Evolutionary conservation across 2,797 vertebrate species (phyloP), one percentile per base, ranked within the genome.

Genomic region (Rhabdomys pumilio): DNA sequence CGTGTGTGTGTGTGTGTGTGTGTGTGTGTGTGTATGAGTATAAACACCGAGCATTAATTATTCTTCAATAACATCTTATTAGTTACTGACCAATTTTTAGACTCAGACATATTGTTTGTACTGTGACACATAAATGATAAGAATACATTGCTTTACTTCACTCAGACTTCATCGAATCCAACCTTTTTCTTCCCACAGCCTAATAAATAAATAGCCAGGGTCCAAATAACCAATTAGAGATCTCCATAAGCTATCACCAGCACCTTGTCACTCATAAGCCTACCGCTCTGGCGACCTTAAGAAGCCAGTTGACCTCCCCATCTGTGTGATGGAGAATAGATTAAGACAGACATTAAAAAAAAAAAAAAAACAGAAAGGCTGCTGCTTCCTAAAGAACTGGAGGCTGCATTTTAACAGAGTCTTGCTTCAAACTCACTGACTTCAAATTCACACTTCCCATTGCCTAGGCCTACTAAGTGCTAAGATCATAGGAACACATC

Each of bases 261-360:
- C 72, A 57, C 17, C 3, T 20, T 87, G 22, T 61, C 90, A 91
- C 24, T 1, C n/a, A 87, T 0, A 84, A 26, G 15, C 6, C 61
- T 88, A 12, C 5, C 34, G 76, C 81, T 65, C 55, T 50, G 22
- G 34, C 79, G 41, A 2, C 80, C 89, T 91, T 93, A 34, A 73
- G 61, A 91, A 29, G 14, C 4, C 26, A 84, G 14, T 76, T 88
- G 90, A 92, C 81, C 24, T 85, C 4, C 17, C 50, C 3, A 89
- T 15, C 73, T 94, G 12, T 89, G 9, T 75, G 88, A 93, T 24
- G 89, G 19, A 59, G 8, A 88, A 19, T 11, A 93, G 50, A 87
- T 87, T 79, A 19, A 79, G 31, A 81, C 9, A 67, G 24, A 6
- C 26, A n/a, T n/a, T n/a, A n/a, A n/a, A n/a, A n/a, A n/a, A 92